Conservation (phyloP, 2,797 vertebrate species). For the Sebastes trivittatus region DNA sequence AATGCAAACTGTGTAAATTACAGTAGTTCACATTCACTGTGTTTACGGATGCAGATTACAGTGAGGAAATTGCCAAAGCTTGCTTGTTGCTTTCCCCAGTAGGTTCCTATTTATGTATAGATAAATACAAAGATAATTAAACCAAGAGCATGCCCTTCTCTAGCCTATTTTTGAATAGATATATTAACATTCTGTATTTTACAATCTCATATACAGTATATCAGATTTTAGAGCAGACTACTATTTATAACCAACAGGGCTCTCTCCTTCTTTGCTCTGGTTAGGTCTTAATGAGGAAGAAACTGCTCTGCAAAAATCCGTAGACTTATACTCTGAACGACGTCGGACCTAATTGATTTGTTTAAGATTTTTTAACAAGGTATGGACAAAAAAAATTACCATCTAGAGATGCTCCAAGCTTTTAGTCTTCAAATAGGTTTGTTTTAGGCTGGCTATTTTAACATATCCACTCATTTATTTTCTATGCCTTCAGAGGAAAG, state of each 20-base stretch:
- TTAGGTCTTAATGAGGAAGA: slow-evolving; percentile 12
- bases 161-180: background rate
- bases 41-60: background rate
- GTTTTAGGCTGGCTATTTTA: background rate
- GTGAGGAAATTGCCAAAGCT: background rate
- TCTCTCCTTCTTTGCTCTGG: slow-evolving; percentile 16
- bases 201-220: no score
- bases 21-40: background rate
- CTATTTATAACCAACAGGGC: slow-evolving; percentile 56
- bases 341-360: background rate
- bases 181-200: background rate
- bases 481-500: background rate
- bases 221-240: slow-evolving; percentile 40
- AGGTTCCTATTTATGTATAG: background rate
- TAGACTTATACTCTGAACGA: background rate
- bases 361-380: background rate
- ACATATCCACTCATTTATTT: background rate
- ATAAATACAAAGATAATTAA: background rate
- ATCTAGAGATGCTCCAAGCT: background rate
- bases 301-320: background rate
- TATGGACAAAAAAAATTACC: background rate
- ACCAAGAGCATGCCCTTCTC: background rate
- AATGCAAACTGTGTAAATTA: background rate
- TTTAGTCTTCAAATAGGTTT: background rate
- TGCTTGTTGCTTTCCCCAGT: background rate